phyloP scores from a whole-genome alignment of 2,113 vertebrate species.

The Petrocephalus microphthalmus region DNA sequence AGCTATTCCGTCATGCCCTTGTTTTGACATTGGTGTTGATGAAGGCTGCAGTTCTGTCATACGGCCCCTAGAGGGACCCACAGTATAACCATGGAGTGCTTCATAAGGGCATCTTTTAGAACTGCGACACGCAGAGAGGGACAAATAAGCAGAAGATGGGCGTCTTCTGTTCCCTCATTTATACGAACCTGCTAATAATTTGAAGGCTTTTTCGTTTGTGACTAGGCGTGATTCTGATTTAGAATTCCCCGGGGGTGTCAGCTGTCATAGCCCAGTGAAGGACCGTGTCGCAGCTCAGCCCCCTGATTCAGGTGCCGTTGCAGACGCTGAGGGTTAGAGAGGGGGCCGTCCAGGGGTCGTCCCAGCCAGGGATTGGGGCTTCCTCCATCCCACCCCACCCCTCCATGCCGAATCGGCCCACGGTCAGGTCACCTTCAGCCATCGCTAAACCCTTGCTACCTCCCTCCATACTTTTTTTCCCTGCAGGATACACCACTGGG shows the following conservation, averaged over 20 bases:
- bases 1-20: not conserved
- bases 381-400: not conserved
- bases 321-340: not conserved
- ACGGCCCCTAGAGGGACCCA: not conserved
- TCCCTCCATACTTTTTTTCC: conserved; percentile 15
- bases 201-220: not conserved
- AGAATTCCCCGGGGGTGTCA: not conserved
- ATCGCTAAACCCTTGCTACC: not conserved
- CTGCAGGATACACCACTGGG: conserved; percentile 85
- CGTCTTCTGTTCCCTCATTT: not conserved
- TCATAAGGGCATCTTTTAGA: not conserved
- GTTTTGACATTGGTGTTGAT: not conserved
- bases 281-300: not conserved
- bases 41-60: not conserved
- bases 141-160: not conserved
- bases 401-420: not conserved
- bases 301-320: not conserved
- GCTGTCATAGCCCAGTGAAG: not conserved
- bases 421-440: not conserved
- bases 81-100: not conserved
- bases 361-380: not conserved
- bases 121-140: not conserved
- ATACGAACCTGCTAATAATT: not conserved
- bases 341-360: not conserved
- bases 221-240: not conserved